Conservation (phyloP, 2,888 invertebrate genomes). For the Erebia palarica region DNA sequence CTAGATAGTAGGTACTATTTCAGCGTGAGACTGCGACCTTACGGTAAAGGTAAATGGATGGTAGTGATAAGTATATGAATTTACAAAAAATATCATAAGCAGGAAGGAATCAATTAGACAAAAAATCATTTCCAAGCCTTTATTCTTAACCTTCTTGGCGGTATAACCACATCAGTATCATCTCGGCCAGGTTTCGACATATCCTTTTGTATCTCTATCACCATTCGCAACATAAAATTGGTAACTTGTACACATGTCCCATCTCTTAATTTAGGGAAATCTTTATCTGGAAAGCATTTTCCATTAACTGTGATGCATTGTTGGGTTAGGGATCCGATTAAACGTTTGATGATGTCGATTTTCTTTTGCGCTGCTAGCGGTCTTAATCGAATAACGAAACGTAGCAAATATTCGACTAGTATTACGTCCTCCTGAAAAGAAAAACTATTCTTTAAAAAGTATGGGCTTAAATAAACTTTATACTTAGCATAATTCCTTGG, state of each 20-base stretch:
- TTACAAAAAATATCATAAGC: too few species aligned
- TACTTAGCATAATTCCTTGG: too few species aligned
- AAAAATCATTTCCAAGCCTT: slow-evolving; percentile 72
- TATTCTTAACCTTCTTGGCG: slow-evolving; percentile 61
- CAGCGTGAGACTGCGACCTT: too few species aligned
- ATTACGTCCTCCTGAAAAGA: slow-evolving; percentile 84
- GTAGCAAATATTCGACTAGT: slow-evolving; percentile 87
- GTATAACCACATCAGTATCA: slow-evolving; percentile 68
- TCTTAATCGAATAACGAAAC: slow-evolving; percentile 86
- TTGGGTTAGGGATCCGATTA: slow-evolving; percentile 86
- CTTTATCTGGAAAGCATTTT: slow-evolving; percentile 65
- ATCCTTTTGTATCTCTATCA: slow-evolving; percentile 76
- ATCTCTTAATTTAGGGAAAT: slow-evolving; percentile 79
- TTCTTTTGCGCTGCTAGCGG: slow-evolving; percentile 83
- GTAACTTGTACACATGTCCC: slow-evolving; percentile 80
- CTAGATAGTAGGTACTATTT: too few species aligned
- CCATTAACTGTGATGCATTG: slow-evolving; percentile 77
- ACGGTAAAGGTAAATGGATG: too few species aligned
- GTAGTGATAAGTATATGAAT: too few species aligned
- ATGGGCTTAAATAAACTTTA: too few species aligned
- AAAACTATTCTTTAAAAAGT: slow-evolving; percentile 9
- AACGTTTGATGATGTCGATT: slow-evolving; percentile 83
- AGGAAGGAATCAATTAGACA: slow-evolving; percentile 33
- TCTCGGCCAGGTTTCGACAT: slow-evolving; percentile 66
- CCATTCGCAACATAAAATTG: slow-evolving; percentile 78